Base-by-base conservation (phyloP, 2,113 vertebrate species). In the Crotalus viridis region DNA sequence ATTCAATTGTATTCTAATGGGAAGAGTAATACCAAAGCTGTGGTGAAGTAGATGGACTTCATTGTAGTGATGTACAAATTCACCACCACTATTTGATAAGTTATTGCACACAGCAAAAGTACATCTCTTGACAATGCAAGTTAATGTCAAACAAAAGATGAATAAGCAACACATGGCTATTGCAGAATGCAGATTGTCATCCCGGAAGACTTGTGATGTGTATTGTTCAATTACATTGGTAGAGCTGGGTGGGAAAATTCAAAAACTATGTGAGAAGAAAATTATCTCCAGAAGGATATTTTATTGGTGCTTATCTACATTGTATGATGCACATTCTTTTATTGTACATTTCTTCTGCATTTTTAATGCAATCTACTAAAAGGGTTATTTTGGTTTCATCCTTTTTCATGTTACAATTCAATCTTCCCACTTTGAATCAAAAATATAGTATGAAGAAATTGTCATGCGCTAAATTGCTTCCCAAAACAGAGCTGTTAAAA, bases 241-340 rank as follows among this genome's bases (percentile, higher is more conserved):
- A 90, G 89, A 15, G 59, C 85, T 1, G 93, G 90, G 56, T 90
- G 89, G 91, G 19, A 81, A 0, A 9, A 1, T 19, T 94, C 90
- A 94, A 95, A 92, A 81, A 26, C 89, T 1, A 10, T 13, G 12
- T 57, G 90, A 91, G 91, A 95, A 89, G 85, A 86, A 26, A 54
- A 28, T 24, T 33, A 87, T 21, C 74, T 94, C 89, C 28, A 91
- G 56, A 89, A 93, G 89, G 91, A 52, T 39, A 56, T 59, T 92
- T 85, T 91, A 88, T n/a, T 85, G 87, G 48, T 74, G 81, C 88
- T 92, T 87, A 74, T 33, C 90, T 94, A 87, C 56, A n/a, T 87
- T 94, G 94, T 91, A 89, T 92, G 89, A 91, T 52, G 89, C 92
- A 91, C 39, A 54, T 89, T 24, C 88, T 95, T 69, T 90, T 92